Evolutionary conservation across 2,797 vertebrate genomes (phyloP).

Genomic region (Typhlichthys subterraneus): DNA sequence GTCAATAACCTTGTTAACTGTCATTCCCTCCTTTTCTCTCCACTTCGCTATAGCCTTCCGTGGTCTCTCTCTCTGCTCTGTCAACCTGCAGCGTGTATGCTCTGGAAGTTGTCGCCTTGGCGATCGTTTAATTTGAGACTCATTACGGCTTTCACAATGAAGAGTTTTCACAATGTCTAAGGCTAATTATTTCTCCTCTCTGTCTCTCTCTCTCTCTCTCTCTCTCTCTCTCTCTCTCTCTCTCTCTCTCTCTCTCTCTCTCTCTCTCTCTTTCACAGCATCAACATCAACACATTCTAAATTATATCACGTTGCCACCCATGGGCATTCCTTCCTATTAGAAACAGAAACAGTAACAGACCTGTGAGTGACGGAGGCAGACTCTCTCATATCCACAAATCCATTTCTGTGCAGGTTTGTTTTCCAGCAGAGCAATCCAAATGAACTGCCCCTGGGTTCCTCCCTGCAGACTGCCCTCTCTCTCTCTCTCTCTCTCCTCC

Average conservation of each 20-base stretch:
- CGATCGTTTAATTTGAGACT: too few species aligned
- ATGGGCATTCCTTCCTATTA: neutral
- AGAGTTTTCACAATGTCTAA: too few species aligned
- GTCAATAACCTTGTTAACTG: constrained; percentile 16
- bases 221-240: too few species aligned
- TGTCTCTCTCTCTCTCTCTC: too few species aligned
- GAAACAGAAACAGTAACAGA: neutral
- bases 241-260: too few species aligned
- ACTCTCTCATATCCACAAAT: neutral
- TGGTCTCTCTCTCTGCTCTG: neutral
- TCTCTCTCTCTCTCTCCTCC: neutral
- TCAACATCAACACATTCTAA: neutral
- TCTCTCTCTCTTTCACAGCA: too few species aligned
- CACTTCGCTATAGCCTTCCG: constrained; percentile 5
- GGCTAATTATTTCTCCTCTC: neutral
- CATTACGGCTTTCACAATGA: too few species aligned
- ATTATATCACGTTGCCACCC: neutral
- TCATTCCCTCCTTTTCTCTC: neutral
- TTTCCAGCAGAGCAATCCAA: neutral
- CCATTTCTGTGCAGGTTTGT: neutral
- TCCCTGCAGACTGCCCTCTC: neutral
- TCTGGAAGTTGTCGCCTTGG: constrained; percentile 30
- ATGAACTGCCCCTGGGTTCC: neutral
- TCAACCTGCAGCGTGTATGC: too few species aligned
- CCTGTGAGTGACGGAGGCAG: neutral